Conservation (phyloP, 1,140 invertebrate species). For the Drosophila mauritiana region DNA sequence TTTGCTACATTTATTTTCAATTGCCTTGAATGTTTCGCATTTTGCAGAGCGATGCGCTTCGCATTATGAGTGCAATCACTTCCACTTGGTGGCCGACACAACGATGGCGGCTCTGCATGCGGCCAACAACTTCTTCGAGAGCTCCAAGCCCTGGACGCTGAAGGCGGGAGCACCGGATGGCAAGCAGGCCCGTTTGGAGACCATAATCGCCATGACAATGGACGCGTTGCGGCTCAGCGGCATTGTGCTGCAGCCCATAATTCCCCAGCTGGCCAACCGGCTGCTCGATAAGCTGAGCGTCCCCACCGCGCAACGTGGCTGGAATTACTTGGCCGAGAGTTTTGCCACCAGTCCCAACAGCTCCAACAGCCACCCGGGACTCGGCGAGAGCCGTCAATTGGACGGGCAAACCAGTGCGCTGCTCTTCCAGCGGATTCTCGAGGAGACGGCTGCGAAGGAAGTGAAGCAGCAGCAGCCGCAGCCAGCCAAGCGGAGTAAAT, state of each 20-base stretch:
- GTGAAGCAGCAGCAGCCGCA: constrained; percentile 20
- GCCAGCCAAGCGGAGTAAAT: constrained; percentile 60
- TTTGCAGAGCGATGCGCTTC: constrained; percentile 86
- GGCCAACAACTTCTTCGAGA: constrained; percentile 94
- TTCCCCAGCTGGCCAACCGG: constrained; percentile 89
- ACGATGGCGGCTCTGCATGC: constrained; percentile 90
- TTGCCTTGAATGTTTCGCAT: constrained; percentile 13
- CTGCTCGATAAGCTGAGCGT: constrained; percentile 90
- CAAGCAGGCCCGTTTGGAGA: constrained; percentile 86
- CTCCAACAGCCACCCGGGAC: constrained; percentile 5
- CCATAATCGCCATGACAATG: constrained; percentile 92
- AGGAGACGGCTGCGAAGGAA: constrained; percentile 10
- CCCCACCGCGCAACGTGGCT: constrained; percentile 85
- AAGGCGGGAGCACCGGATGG: constrained; percentile 84
- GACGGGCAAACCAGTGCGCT: constrained; percentile 57
- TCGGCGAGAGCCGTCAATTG: constrained; percentile 32
- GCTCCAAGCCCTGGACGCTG: constrained; percentile 94
- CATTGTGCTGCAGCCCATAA: constrained; percentile 93
- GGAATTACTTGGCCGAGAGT: constrained; percentile 84
- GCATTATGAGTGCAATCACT: constrained; percentile 91
- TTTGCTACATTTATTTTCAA: background rate
- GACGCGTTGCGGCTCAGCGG: constrained; percentile 92
- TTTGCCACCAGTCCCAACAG: constrained; percentile 32
- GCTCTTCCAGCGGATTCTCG: constrained; percentile 76
- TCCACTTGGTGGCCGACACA: constrained; percentile 93